Evolutionary conservation across 2,797 vertebrate species (phyloP).

Genomic region (Phylloscopus collybita): DNA sequence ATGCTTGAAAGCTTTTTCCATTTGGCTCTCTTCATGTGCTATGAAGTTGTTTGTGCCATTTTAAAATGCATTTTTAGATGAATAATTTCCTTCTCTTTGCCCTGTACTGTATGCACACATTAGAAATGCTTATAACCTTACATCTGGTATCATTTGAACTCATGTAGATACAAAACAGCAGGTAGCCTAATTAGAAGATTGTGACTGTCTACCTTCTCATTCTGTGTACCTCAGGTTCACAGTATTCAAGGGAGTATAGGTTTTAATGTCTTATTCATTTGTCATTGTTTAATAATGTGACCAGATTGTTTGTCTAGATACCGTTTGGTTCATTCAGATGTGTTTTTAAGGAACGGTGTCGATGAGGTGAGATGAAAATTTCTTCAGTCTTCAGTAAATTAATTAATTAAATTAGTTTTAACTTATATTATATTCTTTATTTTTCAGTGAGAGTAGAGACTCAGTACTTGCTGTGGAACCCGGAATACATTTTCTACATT

Average conservation of each 20-base stretch:
- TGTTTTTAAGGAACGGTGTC: background rate
- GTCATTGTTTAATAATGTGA: background rate
- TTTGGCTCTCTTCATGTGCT: background rate
- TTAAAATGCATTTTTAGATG: background rate
- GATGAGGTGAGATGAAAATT: background rate
- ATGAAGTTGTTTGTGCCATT: background rate
- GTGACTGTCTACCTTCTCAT: background rate
- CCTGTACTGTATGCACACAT: background rate
- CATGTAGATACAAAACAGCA: background rate
- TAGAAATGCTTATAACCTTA: background rate
- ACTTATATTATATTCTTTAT: background rate
- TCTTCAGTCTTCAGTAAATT: background rate
- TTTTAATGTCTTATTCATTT: background rate
- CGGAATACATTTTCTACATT: background rate
- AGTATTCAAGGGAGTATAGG: background rate
- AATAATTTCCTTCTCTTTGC: background rate
- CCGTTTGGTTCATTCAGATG: background rate
- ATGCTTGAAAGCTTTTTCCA: background rate
- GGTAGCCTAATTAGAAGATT: background rate
- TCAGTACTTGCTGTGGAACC: background rate
- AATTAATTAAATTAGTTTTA: background rate
- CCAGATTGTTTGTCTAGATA: background rate
- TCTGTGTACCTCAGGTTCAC: background rate
- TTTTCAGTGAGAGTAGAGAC: background rate
- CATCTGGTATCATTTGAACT: background rate